Evolutionary conservation across 1,140 invertebrate genomes (phyloP).

Genomic region (Habropoda laboriosa): DNA sequence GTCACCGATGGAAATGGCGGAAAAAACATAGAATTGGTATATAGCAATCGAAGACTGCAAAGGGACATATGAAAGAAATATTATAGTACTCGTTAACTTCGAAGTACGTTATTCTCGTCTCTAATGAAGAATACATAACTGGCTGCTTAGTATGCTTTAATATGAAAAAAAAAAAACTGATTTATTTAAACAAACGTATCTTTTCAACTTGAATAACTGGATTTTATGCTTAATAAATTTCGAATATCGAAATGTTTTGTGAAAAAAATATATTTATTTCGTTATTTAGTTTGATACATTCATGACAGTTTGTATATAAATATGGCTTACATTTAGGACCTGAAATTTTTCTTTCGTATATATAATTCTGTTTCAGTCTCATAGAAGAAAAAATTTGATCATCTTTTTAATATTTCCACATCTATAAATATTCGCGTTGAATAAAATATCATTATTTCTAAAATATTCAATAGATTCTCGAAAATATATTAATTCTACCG

Average conservation of each 20-base stretch:
- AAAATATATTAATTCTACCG: slow-evolving; percentile 4
- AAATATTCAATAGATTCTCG: neutral
- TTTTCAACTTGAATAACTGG: neutral
- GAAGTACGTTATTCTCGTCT: too few species aligned
- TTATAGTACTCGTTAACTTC: neutral
- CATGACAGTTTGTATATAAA: slow-evolving; percentile 40
- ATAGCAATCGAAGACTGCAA: slow-evolving; percentile 24
- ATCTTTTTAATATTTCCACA: neutral
- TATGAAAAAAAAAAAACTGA: neutral
- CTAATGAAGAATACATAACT: neutral
- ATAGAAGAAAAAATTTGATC: slow-evolving; percentile 30
- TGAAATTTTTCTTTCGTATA: slow-evolving; percentile 36
- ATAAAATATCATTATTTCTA: slow-evolving; percentile 2
- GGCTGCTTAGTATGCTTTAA: neutral
- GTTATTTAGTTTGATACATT: slow-evolving; percentile 25
- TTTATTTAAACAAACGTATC: neutral
- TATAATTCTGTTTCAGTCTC: slow-evolving; percentile 37
- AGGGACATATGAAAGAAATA: neutral
- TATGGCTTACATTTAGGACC: slow-evolving; percentile 45
- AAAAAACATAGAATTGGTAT: slow-evolving; percentile 53
- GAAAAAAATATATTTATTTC: slow-evolving; percentile 45
- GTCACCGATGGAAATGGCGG: slow-evolving; percentile 52
- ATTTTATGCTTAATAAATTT: slow-evolving; percentile 1
- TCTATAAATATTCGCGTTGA: neutral
- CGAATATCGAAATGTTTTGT: slow-evolving; percentile 2